phyloP scores from a whole-genome alignment of 2,113 vertebrate genomes.

The Ptychochromis oligacanthus region DNA sequence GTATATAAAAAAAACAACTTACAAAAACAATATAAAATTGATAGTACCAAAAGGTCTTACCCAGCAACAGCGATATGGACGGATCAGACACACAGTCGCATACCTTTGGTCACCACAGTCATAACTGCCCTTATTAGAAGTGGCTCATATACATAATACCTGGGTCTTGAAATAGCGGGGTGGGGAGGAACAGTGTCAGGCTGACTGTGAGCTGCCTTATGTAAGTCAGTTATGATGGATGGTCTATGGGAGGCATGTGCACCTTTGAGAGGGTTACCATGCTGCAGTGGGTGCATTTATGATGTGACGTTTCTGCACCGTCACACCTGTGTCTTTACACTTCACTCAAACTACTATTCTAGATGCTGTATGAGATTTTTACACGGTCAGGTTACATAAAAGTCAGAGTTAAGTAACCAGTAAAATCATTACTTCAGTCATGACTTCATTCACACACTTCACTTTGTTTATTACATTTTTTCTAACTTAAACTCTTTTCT shows the following conservation, averaged over 20 bases:
- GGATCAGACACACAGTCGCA: constrained; percentile 23
- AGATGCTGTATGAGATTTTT: not conserved
- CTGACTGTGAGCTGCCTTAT: constrained; percentile 8
- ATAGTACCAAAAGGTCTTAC: constrained; percentile 8
- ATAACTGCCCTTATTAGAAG: constrained; percentile 26
- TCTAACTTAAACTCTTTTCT: not conserved
- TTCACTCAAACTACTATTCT: not conserved
- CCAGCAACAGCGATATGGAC: constrained; percentile 32
- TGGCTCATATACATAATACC: constrained; percentile 30
- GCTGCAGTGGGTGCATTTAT: not conserved
- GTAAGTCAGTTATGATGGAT: constrained; percentile 29
- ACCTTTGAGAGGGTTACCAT: not conserved
- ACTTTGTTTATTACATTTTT: not conserved
- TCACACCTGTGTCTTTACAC: not conserved
- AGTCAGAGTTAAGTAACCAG: not conserved
- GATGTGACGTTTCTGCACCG: not conserved
- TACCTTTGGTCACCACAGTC: constrained; percentile 15
- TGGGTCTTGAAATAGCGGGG: constrained; percentile 42
- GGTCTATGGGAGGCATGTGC: not conserved
- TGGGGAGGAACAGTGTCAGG: constrained; percentile 18
- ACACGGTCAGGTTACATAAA: not conserved
- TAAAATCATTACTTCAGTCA: not conserved
- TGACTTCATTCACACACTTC: not conserved
- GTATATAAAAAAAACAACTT: not conserved
- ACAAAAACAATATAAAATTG: not conserved